phyloP scores from a whole-genome alignment of 2,888 invertebrate genomes.

The Melipona bicolor region DNA sequence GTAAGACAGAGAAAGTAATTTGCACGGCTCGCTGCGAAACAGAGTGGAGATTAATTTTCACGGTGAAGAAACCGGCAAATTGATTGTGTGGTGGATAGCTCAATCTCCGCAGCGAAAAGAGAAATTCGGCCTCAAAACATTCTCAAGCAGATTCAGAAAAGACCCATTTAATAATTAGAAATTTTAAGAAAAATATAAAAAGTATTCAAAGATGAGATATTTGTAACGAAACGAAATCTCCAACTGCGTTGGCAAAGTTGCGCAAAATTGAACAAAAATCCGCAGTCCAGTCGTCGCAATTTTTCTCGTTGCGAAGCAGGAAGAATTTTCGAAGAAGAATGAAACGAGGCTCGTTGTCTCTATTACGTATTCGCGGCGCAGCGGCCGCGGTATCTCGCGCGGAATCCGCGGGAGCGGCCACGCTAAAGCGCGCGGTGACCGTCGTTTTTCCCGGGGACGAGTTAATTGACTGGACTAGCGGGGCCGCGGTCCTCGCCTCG shows the following conservation, averaged over 20 bases:
- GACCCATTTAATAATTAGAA: no score
- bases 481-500: slow-evolving; percentile 35
- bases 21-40: no score
- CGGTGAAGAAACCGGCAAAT: no score
- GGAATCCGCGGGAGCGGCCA: slow-evolving; percentile 26
- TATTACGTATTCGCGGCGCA: slow-evolving; percentile 59
- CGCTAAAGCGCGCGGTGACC: not conserved
- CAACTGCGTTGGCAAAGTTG: not conserved
- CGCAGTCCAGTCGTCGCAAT: not conserved
- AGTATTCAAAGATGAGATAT: no score
- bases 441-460: slow-evolving; percentile 60
- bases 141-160: no score
- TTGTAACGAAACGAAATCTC: not conserved
- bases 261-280: not conserved
- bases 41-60: no score
- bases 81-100: no score
- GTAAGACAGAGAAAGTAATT: no score
- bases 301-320: not conserved
- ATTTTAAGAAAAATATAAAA: no score
- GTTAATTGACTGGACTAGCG: slow-evolving; percentile 73
- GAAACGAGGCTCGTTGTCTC: slow-evolving; percentile 21
- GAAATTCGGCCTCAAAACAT: no score
- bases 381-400: slow-evolving; percentile 35
- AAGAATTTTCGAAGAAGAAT: slow-evolving; percentile 45
- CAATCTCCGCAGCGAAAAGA: no score